phyloP scores from a whole-genome alignment of 2,797 vertebrate species.

The Coluber constrictor region DNA sequence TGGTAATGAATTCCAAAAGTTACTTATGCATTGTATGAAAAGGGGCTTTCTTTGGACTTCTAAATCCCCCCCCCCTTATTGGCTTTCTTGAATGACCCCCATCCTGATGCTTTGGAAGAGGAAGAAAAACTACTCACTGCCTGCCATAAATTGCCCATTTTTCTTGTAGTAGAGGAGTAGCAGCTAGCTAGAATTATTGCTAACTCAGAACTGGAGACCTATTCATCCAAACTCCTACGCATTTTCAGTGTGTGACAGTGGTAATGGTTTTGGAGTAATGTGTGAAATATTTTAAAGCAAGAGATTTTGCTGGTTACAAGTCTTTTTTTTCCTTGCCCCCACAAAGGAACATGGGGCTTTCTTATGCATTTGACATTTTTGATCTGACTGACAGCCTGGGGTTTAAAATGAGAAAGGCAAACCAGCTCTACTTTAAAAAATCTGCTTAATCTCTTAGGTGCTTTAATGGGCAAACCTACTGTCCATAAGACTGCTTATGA shows the following conservation, averaged over 20 bases:
- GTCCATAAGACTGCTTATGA: constrained; percentile 38
- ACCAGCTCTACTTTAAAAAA: constrained; percentile 31
- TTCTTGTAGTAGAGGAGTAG: not conserved
- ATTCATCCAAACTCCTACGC: not conserved
- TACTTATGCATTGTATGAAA: not conserved
- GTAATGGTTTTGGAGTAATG: not conserved
- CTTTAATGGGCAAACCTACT: constrained; percentile 35
- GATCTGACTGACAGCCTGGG: not conserved
- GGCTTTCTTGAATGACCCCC: not conserved
- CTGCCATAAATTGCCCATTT: not conserved
- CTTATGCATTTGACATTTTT: not conserved
- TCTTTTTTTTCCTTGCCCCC: too few species aligned
- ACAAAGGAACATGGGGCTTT: not conserved
- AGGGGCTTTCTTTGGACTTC: not conserved
- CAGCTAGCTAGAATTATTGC: not conserved
- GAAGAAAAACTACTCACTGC: not conserved
- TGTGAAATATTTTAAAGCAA: not conserved
- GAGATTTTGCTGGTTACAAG: not conserved
- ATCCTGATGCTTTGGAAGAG: not conserved
- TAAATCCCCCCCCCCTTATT: too few species aligned
- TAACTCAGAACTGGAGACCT: not conserved
- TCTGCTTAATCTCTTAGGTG: constrained; percentile 15
- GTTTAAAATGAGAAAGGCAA: constrained; percentile 30
- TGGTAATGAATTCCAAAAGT: not conserved
- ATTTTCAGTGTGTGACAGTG: not conserved